Evolutionary conservation across 2,888 invertebrate species (phyloP), one percentile per base, ranked within the genome.

Genomic region (Acanthosoma haemorrhoidale): DNA sequence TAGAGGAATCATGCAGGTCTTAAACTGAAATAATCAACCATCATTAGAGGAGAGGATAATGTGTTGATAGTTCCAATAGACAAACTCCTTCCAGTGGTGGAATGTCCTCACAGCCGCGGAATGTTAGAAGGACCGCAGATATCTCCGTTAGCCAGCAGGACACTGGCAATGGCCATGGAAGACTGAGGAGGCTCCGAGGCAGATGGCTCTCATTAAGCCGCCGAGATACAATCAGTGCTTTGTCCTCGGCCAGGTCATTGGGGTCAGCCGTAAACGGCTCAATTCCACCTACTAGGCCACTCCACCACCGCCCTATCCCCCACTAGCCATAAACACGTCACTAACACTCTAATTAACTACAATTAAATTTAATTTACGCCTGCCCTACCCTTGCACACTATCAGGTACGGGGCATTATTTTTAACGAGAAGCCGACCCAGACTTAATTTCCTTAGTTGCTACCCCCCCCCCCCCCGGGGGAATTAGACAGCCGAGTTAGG

Each of bases 301-400:
- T n/a, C n/a, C n/a, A n/a, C n/a, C n/a, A n/a, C n/a, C n/a, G n/a
- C n/a, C n/a, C n/a, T n/a, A n/a, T n/a, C n/a, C 25, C 25, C 29
- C 29, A 51, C 25, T 6, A n/a, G 25, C 51, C 6, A 51, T 51
- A 51, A 51, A 51, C 51, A 51, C 51, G 51, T 51, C 51, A 51
- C 51, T 51, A 51, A 21, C 29, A 21, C 6, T 5, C 51, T 51
- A 51, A 51, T 51, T 51, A 51, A 25, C 51, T 51, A 51, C 29
- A 25, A 51, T 51, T 51, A 51, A 51, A 51, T 51, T 51, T 51
- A 51, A 51, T 51, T 51, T 51, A 51, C n/a, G 13, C n/a, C n/a
- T n/a, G n/a, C n/a, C n/a, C n/a, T n/a, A n/a, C n/a, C n/a, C n/a
- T n/a, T n/a, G n/a, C n/a, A n/a, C n/a, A n/a, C n/a, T n/a, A n/a